phyloP scores from a whole-genome alignment of 1,140 invertebrate species.

The Pachypsylla venusta region DNA sequence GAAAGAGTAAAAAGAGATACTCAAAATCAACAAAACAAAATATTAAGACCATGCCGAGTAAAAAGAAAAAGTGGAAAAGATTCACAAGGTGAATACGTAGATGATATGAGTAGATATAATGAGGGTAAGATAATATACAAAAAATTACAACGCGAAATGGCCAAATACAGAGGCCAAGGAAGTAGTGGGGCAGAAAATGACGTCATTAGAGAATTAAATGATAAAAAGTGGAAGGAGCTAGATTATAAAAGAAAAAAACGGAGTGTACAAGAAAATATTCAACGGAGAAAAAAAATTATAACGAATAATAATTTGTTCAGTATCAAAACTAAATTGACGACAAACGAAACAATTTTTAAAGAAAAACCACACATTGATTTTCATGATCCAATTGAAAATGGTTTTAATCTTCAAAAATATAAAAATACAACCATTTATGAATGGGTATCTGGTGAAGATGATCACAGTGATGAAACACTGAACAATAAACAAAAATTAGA shows the following conservation, averaged over 20 bases:
- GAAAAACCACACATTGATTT: too few species aligned
- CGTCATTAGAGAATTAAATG: not conserved
- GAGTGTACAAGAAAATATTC: too few species aligned
- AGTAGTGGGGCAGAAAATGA: not conserved
- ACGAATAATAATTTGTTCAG: too few species aligned
- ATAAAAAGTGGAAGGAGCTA: not conserved
- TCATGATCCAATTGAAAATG: not conserved
- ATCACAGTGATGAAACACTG: too few species aligned
- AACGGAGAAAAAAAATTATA: too few species aligned
- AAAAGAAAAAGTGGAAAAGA: constrained; percentile 5
- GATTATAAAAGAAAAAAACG: not conserved
- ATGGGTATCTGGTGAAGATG: too few species aligned
- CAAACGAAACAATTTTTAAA: too few species aligned
- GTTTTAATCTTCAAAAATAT: not conserved
- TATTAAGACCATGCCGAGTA: not conserved
- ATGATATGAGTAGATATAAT: not conserved
- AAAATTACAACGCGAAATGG: not conserved
- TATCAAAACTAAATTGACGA: too few species aligned
- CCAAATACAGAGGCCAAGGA: not conserved
- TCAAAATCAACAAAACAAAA: not conserved
- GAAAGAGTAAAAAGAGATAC: not conserved
- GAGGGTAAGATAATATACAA: constrained; percentile 6
- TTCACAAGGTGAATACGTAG: not conserved
- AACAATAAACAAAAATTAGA: too few species aligned
- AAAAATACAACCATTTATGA: not conserved